These are phyloP conservation scores for Scelioninae gen. 2 DNA, from an alignment of 2,888 invertebrate species.

Conservation along the genomic window DNA sequence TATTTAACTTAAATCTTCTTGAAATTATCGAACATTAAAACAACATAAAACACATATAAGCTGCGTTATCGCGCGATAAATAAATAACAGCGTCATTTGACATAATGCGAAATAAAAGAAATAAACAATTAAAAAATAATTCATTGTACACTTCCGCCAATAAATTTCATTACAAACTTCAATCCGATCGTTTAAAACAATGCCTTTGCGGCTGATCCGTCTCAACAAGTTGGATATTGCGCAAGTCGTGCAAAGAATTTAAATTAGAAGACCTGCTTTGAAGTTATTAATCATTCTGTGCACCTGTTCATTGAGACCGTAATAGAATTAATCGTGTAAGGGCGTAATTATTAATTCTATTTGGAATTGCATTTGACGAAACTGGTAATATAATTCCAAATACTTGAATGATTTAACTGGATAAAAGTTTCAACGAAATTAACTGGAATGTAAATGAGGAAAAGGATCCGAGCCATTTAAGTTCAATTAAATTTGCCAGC, in stretches of 20 bases:
- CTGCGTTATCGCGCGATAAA: too few relatives aligned
- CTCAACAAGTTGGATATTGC: constrained; percentile 7
- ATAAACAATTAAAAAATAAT: neutral
- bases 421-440: constrained; percentile 24
- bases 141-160: neutral
- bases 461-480: constrained; percentile 30
- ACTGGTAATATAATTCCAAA: constrained; percentile 16
- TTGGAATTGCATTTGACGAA: constrained; percentile 3
- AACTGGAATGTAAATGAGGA: constrained; percentile 31
- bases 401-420: constrained; percentile 19
- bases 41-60: too few relatives aligned
- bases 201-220: constrained; percentile 18
- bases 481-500: constrained; percentile 12
- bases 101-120: too few relatives aligned
- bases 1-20: too few relatives aligned
- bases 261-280: constrained; percentile 16
- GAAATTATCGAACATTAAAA: too few relatives aligned
- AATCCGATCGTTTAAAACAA: constrained; percentile 5
- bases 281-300: neutral
- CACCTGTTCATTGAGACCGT: neutral
- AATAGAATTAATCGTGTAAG: constrained; percentile 9
- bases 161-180: neutral
- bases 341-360: constrained; percentile 2
- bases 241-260: constrained; percentile 19
- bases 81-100: too few relatives aligned